phyloP scores from a whole-genome alignment of 2,888 invertebrate species.

The Coleophora deauratella region DNA sequence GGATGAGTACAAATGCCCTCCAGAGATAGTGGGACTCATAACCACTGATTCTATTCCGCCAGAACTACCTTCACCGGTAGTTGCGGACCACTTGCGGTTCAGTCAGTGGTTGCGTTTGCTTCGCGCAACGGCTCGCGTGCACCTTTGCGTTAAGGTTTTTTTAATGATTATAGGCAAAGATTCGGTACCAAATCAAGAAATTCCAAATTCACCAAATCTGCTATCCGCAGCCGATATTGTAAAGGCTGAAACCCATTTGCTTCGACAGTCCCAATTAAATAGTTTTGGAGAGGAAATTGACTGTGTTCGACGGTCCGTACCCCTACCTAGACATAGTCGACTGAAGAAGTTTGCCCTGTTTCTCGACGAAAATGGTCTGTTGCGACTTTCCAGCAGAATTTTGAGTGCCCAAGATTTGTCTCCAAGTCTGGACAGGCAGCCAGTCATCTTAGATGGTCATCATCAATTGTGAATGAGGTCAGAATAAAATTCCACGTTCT shows the following conservation, averaged over 20 bases:
- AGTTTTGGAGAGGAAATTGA: too few relatives aligned
- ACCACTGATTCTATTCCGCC: background rate
- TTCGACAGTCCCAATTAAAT: too few relatives aligned
- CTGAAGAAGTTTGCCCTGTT: background rate
- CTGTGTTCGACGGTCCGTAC: background rate
- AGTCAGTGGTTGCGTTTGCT: too few relatives aligned
- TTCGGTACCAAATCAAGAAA: too few relatives aligned
- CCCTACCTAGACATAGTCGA: background rate
- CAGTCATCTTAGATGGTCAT: background rate
- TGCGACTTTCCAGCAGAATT: background rate
- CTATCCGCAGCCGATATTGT: too few relatives aligned
- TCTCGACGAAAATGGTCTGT: background rate
- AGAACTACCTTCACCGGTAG: background rate
- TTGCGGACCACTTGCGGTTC: background rate
- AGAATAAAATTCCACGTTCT: constrained; percentile 7
- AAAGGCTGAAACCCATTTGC: too few relatives aligned
- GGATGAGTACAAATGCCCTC: too few relatives aligned
- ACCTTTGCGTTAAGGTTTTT: too few relatives aligned
- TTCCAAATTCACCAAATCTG: too few relatives aligned
- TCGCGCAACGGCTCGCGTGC: too few relatives aligned
- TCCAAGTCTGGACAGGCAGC: background rate
- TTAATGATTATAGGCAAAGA: too few relatives aligned
- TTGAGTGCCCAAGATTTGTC: background rate
- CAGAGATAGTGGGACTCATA: too few relatives aligned
- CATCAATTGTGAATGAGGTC: constrained; percentile 5